A percentile compares a stretch with the other conserved stretches of the same genome.
phyloP scores from a whole-genome alignment of 2,797 vertebrate genomes.

The Gallinago nigripennis region DNA sequence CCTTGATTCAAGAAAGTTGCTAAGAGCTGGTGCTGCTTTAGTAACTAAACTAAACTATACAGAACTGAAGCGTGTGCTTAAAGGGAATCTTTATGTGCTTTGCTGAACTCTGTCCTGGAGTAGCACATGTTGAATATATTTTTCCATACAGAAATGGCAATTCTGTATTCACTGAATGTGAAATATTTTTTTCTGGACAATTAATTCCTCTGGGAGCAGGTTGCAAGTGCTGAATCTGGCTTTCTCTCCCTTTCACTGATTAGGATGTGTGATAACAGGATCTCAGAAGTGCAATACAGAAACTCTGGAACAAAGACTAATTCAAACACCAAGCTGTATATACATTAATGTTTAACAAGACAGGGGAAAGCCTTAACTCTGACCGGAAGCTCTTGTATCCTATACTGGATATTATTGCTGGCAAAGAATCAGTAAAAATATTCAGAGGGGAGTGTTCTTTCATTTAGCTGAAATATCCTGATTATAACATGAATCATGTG shows the following conservation, averaged over 20 bases:
- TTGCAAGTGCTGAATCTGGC: neutral
- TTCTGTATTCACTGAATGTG: neutral
- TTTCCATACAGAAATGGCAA: neutral
- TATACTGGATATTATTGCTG: neutral
- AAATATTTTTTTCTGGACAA: neutral
- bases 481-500: neutral
- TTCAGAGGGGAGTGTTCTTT: neutral
- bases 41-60: neutral
- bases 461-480: neutral
- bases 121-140: neutral
- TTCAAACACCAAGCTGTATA: neutral
- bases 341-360: neutral
- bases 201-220: neutral
- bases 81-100: neutral
- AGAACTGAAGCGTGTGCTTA: neutral
- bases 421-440: neutral
- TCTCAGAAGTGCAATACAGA: neutral
- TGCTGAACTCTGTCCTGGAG: neutral
- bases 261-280: neutral
- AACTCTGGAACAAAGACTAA: constrained; percentile 26
- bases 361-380: neutral
- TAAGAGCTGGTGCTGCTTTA: neutral
- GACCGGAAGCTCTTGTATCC: neutral
- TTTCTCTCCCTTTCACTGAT: neutral
- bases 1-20: neutral